phyloP scores from a whole-genome alignment of 2,113 vertebrate species.

The Leucopternis melanops region DNA sequence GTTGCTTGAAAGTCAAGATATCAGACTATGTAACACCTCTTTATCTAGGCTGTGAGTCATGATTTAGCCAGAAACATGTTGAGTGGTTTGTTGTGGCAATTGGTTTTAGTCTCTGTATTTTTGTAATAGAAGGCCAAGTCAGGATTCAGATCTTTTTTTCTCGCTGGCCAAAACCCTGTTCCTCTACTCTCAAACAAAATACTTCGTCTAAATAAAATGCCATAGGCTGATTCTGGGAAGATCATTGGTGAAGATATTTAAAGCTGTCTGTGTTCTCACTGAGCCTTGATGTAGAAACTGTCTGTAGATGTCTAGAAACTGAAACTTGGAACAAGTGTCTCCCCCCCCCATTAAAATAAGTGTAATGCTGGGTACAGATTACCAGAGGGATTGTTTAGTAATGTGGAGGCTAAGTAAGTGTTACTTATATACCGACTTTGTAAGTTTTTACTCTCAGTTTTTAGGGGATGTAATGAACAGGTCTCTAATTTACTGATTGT shows the following conservation, averaged over 20 bases:
- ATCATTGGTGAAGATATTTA: background rate
- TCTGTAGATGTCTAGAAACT: background rate
- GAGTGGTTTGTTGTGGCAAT: background rate
- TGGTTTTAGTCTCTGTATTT: background rate
- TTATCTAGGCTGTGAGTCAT: background rate
- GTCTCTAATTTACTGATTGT: background rate
- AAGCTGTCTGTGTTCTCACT: background rate
- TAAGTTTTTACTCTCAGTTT: background rate
- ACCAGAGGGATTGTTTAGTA: background rate
- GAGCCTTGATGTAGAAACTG: background rate
- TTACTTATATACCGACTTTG: background rate
- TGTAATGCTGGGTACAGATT: background rate
- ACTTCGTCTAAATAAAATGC: background rate
- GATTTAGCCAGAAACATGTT: background rate
- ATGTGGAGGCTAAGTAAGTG: background rate
- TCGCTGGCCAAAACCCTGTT: background rate
- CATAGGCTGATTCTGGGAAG: background rate
- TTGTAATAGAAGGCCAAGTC: background rate
- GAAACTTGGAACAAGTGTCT: background rate
- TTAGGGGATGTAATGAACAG: background rate
- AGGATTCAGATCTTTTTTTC: background rate
- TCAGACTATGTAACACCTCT: background rate
- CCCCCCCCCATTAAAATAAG: background rate
- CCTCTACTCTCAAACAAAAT: background rate
- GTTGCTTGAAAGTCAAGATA: background rate